Evolutionary conservation across 2,888 invertebrate genomes (phyloP), one percentile per base, ranked within the genome.

Genomic region (Mesorhabditis belari): DNA sequence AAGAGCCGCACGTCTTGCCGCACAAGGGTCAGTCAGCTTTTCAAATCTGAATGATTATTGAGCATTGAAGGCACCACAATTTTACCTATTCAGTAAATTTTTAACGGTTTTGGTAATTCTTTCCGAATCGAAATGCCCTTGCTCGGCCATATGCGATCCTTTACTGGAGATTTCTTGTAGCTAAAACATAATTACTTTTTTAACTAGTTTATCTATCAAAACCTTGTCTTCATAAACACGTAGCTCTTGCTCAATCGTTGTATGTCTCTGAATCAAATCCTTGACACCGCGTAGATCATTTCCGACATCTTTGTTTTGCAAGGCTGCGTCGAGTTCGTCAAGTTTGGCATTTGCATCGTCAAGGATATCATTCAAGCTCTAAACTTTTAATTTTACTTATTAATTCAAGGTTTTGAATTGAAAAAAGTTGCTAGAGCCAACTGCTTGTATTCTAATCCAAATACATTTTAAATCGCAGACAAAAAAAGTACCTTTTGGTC

Each of bases 121-220:
- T 1, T 87, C 88, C 2, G 91, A 89, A 84, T 95, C 94, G 83
- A 94, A 96, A 83, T 96, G 95, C 0, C 92, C 94, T 63, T 90
- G 90, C 28, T 91, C 89, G 0, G 89, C 90, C 88, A 96, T 88
- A 83, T 92, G 90, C 67, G 90, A 88, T 6, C 93, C 81, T 23
- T 66, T 60, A 55, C 57, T 54, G 25, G 66, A 63, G 51, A 71
- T 71, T 4, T 69, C 71, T 35, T 53, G 17, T 6, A 69, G 62
- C 88, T 87, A 0, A 87, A 86, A 0, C 23, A n/a, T 25, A 17
- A 26, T 28, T 6, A 19, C 51, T 23, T n/a, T n/a, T n/a, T n/a
- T n/a, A 58, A 51, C 21, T 60, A 57, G 53, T 62, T 58, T 12
- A 63, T 17, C 94, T 85, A 61, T 88, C 29, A 87, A 86, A 1